A percentile compares a stretch with the other conserved stretches of the same genome.
Evolutionary conservation across 2,888 invertebrate species (phyloP).

Genomic region (Pinctada fucata): DNA sequence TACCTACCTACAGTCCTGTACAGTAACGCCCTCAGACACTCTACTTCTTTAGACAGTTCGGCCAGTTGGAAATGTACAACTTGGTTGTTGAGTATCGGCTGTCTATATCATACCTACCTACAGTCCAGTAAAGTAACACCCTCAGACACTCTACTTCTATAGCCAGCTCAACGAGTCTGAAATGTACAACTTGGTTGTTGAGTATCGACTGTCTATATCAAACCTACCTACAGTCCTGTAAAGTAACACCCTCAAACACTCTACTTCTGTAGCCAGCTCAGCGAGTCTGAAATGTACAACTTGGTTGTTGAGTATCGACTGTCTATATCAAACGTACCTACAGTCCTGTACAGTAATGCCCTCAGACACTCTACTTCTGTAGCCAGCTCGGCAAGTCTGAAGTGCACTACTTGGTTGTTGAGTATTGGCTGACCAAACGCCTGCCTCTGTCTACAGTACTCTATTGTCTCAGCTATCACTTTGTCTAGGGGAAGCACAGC

Average conservation of each 20-base stretch:
- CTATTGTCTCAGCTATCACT: constrained; percentile 77
- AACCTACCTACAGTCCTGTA: constrained; percentile 77
- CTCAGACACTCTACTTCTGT: constrained; percentile 79
- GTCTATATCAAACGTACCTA: constrained; percentile 75
- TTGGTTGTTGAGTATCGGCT: constrained; percentile 74
- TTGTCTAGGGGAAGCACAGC: constrained; percentile 75
- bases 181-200: constrained; percentile 77
- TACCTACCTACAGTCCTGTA: constrained; percentile 77
- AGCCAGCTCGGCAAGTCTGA: constrained; percentile 79
- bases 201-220: constrained; percentile 64
- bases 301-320: constrained; percentile 76
- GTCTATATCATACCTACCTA: constrained; percentile 63
- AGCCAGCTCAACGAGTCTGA: constrained; percentile 79
- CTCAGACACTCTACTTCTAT: constrained; percentile 79
- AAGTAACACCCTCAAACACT: constrained; percentile 77
- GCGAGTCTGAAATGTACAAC: constrained; percentile 79
- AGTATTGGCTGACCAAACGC: constrained; percentile 74
- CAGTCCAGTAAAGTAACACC: constrained; percentile 78
- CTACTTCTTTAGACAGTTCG: constrained; percentile 80
- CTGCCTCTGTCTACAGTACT: constrained; percentile 78
- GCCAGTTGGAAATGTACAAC: constrained; percentile 79
- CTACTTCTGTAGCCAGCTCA: constrained; percentile 80
- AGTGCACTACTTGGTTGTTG: constrained; percentile 78
- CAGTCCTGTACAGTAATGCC: constrained; percentile 78
- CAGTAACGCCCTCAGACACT: constrained; percentile 78